Evolutionary conservation across 2,888 invertebrate genomes (phyloP).

Genomic region (Lagria hirta): DNA sequence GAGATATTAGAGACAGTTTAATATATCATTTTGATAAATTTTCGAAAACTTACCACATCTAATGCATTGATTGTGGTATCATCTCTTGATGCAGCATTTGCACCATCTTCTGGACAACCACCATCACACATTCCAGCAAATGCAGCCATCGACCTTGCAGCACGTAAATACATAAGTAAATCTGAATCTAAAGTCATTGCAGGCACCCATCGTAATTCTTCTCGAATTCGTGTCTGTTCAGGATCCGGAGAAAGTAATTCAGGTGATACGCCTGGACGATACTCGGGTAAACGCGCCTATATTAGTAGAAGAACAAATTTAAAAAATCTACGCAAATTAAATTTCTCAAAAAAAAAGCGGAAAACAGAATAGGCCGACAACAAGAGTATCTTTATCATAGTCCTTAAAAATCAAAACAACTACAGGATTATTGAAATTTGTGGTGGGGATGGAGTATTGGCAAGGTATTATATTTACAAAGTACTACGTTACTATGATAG

Average conservation of each 20-base stretch:
- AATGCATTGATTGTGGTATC: conserved; percentile 97
- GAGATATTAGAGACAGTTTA: conserved; percentile 5
- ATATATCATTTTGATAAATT: too few species aligned
- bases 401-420: conserved; percentile 16
- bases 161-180: conserved; percentile 95
- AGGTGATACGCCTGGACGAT: conserved; percentile 57
- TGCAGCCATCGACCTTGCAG: conserved; percentile 96
- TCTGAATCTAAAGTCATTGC: conserved; percentile 91
- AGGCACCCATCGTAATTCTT: conserved; percentile 94
- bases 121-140: conserved; percentile 99
- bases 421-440: conserved; percentile 13
- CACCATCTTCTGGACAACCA: conserved; percentile 95
- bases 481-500: conserved; percentile 16
- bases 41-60: conserved; percentile 79
- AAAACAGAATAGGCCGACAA: conserved; percentile 27
- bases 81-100: conserved; percentile 94
- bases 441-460: conserved; percentile 16
- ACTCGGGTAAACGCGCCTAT: conserved; percentile 54
- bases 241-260: conserved; percentile 59
- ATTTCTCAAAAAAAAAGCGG: conserved; percentile 19
- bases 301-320: background rate
- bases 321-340: too few species aligned
- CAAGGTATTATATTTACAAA: conserved; percentile 13
- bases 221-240: conserved; percentile 62
- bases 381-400: conserved; percentile 18